Evolutionary conservation across 2,888 invertebrate genomes (phyloP).

Genomic region (Anthophora plumipes): DNA sequence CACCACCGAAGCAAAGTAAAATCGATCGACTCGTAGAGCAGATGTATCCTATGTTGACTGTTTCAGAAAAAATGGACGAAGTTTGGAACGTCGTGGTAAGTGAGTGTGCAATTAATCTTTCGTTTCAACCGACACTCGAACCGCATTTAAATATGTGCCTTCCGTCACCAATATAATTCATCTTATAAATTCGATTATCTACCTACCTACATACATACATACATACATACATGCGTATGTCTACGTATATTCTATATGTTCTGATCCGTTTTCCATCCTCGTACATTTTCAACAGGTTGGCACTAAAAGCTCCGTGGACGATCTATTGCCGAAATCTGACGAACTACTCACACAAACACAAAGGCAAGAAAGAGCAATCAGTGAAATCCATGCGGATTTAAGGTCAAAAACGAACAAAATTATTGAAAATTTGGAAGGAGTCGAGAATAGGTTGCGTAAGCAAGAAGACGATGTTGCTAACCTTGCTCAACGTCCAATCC

Average conservation of each 20-base stretch:
- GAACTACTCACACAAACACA: slow-evolving; percentile 94
- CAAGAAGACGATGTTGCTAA: slow-evolving; percentile 94
- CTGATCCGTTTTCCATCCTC: too few species aligned
- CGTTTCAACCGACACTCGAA: not conserved
- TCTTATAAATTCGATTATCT: too few species aligned
- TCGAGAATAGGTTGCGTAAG: slow-evolving; percentile 92
- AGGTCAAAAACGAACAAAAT: slow-evolving; percentile 93
- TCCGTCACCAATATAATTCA: too few species aligned
- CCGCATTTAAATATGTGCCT: too few species aligned
- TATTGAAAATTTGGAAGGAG: slow-evolving; percentile 94
- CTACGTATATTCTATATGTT: too few species aligned
- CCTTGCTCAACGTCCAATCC: slow-evolving; percentile 90
- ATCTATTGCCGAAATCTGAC: slow-evolving; percentile 94
- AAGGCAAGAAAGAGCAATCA: slow-evolving; percentile 94
- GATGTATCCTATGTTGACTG: slow-evolving; percentile 93
- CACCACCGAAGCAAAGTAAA: slow-evolving; percentile 86
- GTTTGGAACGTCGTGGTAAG: slow-evolving; percentile 93
- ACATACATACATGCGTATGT: too few species aligned
- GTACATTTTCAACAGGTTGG: too few species aligned
- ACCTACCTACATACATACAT: too few species aligned
- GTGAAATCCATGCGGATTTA: slow-evolving; percentile 93
- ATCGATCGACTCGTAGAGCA: slow-evolving; percentile 92
- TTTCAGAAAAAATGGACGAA: slow-evolving; percentile 96
- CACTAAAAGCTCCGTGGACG: slow-evolving; percentile 94
- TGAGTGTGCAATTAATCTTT: not conserved